A percentile compares a stretch with the other conserved stretches of the same genome.
phyloP scores from a whole-genome alignment of 2,113 vertebrate species.

The Melanerpes aurifrons region DNA sequence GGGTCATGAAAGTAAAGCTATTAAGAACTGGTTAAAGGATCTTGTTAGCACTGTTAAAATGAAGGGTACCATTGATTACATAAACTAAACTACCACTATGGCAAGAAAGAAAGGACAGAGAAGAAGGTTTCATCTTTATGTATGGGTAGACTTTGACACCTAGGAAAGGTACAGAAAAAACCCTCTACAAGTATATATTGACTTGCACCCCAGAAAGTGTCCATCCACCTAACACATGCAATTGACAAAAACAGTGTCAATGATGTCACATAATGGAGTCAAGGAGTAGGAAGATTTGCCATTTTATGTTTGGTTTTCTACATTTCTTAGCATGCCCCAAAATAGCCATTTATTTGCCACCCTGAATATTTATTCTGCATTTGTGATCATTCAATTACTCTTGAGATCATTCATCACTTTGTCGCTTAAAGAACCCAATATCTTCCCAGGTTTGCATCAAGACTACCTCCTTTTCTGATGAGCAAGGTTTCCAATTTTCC shows the following conservation, averaged over 20 bases:
- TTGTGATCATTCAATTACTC: neutral
- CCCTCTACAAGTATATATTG: neutral
- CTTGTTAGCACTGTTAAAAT: neutral
- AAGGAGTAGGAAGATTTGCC: neutral
- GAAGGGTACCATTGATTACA: neutral
- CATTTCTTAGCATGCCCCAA: neutral
- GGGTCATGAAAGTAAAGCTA: neutral
- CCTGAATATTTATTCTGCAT: neutral
- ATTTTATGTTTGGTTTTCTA: neutral
- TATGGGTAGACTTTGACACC: neutral
- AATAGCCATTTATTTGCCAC: neutral
- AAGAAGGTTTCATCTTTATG: neutral
- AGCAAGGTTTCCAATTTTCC: neutral
- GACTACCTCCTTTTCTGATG: neutral
- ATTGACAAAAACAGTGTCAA: neutral
- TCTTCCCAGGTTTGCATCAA: neutral
- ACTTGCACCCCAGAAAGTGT: neutral
- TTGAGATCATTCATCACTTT: rapidly evolving
- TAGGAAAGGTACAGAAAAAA: neutral
- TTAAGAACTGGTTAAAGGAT: neutral
- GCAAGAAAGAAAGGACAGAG: neutral
- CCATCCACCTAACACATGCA: neutral
- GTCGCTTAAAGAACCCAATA: neutral
- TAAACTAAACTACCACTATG: neutral
- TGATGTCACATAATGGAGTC: neutral